Evolutionary conservation across 64 coral and sea anemone genomes (phyloP).

Genomic region (Stichodactyla mertensii): DNA sequence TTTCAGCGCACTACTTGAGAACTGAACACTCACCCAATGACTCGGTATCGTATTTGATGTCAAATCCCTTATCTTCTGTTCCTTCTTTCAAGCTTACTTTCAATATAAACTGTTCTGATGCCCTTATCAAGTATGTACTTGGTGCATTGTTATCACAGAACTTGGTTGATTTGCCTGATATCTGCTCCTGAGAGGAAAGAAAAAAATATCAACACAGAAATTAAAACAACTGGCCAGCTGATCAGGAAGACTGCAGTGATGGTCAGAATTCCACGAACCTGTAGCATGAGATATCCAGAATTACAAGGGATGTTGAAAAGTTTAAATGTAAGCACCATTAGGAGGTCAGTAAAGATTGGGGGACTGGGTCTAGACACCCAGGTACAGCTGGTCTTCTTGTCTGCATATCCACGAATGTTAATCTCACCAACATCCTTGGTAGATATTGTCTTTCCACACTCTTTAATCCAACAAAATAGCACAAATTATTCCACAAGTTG

Average conservation of each 20-base stretch:
- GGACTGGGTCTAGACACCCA: constrained; percentile 57
- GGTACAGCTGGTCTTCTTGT: constrained; percentile 34
- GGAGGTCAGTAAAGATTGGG: constrained; percentile 12
- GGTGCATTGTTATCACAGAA: constrained; percentile 43
- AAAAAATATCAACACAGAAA: not conserved
- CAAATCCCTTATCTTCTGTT: constrained; percentile 41
- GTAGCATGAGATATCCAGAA: constrained; percentile 36
- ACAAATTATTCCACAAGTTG: not conserved
- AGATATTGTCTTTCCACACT: constrained; percentile 53
- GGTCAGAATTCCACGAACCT: not conserved
- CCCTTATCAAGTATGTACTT: constrained; percentile 20
- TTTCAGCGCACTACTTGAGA: not conserved
- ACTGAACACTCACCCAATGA: constrained; percentile 43
- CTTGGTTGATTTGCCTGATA: constrained; percentile 10
- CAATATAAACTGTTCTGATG: constrained; percentile 48
- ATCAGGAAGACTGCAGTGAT: not conserved
- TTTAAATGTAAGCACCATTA: constrained; percentile 52
- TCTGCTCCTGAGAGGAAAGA: constrained; percentile 20
- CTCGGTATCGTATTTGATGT: constrained; percentile 49
- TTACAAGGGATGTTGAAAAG: constrained; percentile 75
- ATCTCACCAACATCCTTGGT: constrained; percentile 36
- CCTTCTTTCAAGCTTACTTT: constrained; percentile 52
- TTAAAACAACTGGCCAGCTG: not conserved
- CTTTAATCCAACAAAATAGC: constrained; percentile 1
- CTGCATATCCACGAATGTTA: constrained; percentile 29